phyloP scores from a whole-genome alignment of 2,797 vertebrate species.

The Poecilia wingei region DNA sequence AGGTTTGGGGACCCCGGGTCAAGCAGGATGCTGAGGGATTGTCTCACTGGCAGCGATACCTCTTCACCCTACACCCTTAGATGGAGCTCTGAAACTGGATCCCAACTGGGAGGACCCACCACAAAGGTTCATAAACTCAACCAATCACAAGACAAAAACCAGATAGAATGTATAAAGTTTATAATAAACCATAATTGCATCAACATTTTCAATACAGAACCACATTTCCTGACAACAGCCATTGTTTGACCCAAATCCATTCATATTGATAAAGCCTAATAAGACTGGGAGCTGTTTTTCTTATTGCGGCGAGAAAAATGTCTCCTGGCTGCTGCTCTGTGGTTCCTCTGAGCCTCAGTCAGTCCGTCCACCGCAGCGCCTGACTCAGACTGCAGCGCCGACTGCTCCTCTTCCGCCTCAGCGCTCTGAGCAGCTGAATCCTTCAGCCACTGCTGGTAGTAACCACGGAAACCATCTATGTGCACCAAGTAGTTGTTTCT shows the following conservation, averaged over 20 bases:
- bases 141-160: neutral
- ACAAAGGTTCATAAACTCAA: neutral
- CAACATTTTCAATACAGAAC: neutral
- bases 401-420: constrained; percentile 16
- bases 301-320: neutral
- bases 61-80: neutral
- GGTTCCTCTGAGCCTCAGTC: constrained; percentile 36
- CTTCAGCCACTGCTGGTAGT: constrained; percentile 90
- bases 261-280: neutral
- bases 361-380: constrained; percentile 24
- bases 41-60: neutral
- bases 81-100: neutral
- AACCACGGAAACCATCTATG: constrained; percentile 94
- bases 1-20: too few species aligned
- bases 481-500: constrained; percentile 92
- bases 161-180: neutral
- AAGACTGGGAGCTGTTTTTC: neutral
- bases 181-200: neutral
- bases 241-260: neutral
- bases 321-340: constrained; percentile 56
- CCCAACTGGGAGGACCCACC: neutral
- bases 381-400: constrained; percentile 5
- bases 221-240: neutral
- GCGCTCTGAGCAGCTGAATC: constrained; percentile 83
- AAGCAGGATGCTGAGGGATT: too few species aligned